Base-by-base conservation (phyloP, 2,888 invertebrate genomes). In the Caenorhabditis drosophilae region DNA sequence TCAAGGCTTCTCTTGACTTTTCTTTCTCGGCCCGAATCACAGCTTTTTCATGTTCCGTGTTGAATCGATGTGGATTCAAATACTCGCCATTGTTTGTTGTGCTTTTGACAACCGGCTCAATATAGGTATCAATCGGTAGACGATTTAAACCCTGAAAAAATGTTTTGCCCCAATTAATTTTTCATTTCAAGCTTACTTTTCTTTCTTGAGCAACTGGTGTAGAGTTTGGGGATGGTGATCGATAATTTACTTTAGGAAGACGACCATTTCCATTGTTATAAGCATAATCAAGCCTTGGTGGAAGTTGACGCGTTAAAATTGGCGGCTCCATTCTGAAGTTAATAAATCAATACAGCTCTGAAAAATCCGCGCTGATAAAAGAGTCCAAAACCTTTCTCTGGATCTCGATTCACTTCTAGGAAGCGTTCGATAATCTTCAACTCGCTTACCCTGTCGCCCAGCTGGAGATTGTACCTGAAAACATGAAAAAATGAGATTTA, bases 11-110 rank as follows among this genome's bases (percentile, higher is more conserved):
- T 42, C 61, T 62, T 15, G 59, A 41, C 22, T 60, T 62, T 36
- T 60, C 61, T 35, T 69, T 64, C 11, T 59, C 70, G 9, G 63
- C 57, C 2, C 64, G 61, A 35, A 57, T 63, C 20, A 63, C 48
- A 22, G 59, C 52, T 31, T 53, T 59, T 16, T 66, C 57, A 18
- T 72, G 61, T 25, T 66, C 59, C 36, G 67, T 45, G 31, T 58
- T 57, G 53, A 73, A 68, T 15, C 63, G 62, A 16, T 68, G 58
- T 1, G 73, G 70, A 12, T 53, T 58, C 46, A 58, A 56, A 11
- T 68, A 57, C 38, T 73, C 73, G 6, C 60, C 42, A 51, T 73
- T 73, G 34, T 63, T 66, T 1, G 60, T 44, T 4, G 68, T 55
- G 31, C 51, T 67, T 26, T 68, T 56, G 20, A 73, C 62, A n/a